Evolutionary conservation across 92 coral and sea anemone species (phyloP), one percentile per base, ranked within the genome.

Genomic region (Epizoanthus fatuus): DNA sequence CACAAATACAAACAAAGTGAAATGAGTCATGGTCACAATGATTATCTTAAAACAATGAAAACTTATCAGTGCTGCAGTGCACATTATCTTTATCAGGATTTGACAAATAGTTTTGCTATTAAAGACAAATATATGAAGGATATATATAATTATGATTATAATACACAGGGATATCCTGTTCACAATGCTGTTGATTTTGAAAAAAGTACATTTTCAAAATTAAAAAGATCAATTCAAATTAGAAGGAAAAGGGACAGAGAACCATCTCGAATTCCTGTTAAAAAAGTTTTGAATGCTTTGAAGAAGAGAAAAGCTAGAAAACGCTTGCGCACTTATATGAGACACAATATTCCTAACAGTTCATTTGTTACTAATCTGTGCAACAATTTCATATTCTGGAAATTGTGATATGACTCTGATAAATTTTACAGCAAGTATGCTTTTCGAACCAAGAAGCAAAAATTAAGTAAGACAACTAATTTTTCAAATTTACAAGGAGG

Each of bases 41-140:
- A 44, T 44, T 0, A 44, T 44, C 7, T 59, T 19, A 59, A 59
- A 59, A 59, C 65, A 17, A 5, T 59, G 35, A 59, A 59, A 0
- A 59, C 65, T 3, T 2, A 59, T 59, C 64, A 59, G 64, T 59
- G 1, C 32, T 59, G 32, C 65, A 59, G 65, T 59, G 65, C 35
- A 59, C 65, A n/a, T 59, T 59, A 19, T 59, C 65, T 59, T 59
- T 35, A 59, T 59, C 65, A 59, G 35, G 65, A 19, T 59, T 59
- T 59, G 65, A 59, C 65, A 59, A 59, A 59, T 59, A 59, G 65
- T 19, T 59, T 59, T 59, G 9, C 35, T 19, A 59, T 19, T 59
- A 59, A 59, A 59, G 65, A 59, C 65, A 59, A 59, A 59, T 59
- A 0, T 17, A 44, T 22, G 45, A 40, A 40, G 45, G 45, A 40